Percentiles rank a stretch among this genome's conserved stretches.
Evolutionary conservation across 2,797 vertebrate species (phyloP).

Genomic region (Luscinia megarhynchos): DNA sequence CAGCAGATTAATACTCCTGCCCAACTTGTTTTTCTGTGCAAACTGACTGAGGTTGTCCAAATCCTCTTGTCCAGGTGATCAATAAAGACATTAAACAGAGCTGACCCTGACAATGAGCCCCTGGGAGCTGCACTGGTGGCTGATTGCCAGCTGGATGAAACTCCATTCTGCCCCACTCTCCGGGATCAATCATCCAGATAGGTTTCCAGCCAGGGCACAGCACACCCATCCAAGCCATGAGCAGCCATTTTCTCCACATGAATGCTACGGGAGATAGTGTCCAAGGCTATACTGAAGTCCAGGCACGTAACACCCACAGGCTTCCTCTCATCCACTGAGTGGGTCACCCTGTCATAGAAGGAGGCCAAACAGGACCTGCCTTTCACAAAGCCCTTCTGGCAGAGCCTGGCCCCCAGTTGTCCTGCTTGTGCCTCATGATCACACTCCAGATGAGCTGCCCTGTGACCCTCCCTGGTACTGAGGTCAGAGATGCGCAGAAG

Average conservation of each 20-base stretch:
- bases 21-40: neutral
- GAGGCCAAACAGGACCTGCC: neutral
- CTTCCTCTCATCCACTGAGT: neutral
- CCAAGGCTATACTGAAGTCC: neutral
- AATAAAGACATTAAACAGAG: neutral
- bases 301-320: neutral
- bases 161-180: neutral
- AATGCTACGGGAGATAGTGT: neutral
- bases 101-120: neutral
- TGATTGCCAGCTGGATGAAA: neutral
- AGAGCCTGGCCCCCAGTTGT: too few species aligned
- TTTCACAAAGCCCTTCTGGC: neutral
- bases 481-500: neutral
- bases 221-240: neutral
- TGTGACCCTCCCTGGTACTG: neutral
- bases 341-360: neutral
- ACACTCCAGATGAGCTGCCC: neutral
- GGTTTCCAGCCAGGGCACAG: neutral
- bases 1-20: neutral
- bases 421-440: neutral
- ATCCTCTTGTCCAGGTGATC: neutral
- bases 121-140: neutral
- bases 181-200: neutral
- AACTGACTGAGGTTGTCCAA: neutral
- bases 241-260: neutral